Evolutionary conservation across 2,888 invertebrate genomes (phyloP).

Genomic region (Phyto melanocephala): DNA sequence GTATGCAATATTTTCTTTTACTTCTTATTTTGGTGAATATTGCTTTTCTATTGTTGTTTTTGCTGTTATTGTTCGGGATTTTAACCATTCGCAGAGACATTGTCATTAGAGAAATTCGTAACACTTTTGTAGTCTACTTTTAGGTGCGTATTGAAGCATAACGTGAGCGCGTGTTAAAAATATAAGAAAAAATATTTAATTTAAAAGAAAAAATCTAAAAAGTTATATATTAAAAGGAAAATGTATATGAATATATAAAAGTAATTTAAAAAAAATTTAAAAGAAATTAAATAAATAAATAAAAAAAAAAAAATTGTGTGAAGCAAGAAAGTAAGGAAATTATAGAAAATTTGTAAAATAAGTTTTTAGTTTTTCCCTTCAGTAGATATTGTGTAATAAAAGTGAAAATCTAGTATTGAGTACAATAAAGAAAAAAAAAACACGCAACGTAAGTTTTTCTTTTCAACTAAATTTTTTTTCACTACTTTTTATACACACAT

Average conservation of each 20-base stretch:
- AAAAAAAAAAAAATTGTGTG: slow-evolving; percentile 28
- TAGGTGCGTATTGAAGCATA: slow-evolving; percentile 75
- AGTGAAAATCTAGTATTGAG: slow-evolving; percentile 63
- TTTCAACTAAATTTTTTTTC: slow-evolving; percentile 24
- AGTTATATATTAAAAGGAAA: slow-evolving; percentile 11
- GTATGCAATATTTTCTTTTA: slow-evolving; percentile 42
- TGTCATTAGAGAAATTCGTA: slow-evolving; percentile 67
- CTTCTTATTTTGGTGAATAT: neutral
- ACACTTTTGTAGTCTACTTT: slow-evolving; percentile 75
- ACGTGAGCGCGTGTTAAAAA: slow-evolving; percentile 67
- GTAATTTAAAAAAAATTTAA: slow-evolving; percentile 15
- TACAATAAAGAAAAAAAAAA: slow-evolving; percentile 44
- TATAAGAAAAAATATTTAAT: slow-evolving; percentile 39
- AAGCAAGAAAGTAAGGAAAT: slow-evolving; percentile 28
- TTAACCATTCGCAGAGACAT: slow-evolving; percentile 48
- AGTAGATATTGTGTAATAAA: slow-evolving; percentile 74
- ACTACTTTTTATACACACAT: slow-evolving; percentile 39
- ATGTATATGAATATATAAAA: slow-evolving; percentile 11
- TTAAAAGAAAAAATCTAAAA: no score
- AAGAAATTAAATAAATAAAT: slow-evolving; percentile 34
- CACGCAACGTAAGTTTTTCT: slow-evolving; percentile 49
- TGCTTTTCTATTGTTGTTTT: slow-evolving; percentile 12
- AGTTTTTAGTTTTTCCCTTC: slow-evolving; percentile 10
- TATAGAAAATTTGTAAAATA: neutral
- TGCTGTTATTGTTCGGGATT: slow-evolving; percentile 10